Percentiles rank a stretch among this genome's conserved stretches.
phyloP scores from a whole-genome alignment of 2,888 invertebrate species.

The Hemistola chrysoprasaria region DNA sequence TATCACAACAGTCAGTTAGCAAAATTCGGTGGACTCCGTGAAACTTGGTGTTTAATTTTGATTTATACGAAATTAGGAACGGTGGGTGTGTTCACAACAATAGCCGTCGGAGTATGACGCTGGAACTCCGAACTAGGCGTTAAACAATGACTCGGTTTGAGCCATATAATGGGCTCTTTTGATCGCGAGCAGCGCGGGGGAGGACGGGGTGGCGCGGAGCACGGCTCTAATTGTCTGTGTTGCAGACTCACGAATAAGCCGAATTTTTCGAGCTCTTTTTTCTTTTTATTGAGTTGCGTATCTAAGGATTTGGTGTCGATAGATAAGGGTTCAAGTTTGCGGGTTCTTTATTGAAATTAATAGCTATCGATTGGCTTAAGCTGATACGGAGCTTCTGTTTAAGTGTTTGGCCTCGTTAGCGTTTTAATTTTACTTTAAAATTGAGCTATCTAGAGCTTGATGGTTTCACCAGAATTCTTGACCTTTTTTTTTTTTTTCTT shows the following conservation, averaged over 20 bases:
- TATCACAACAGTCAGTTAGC: conserved; percentile 25
- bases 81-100: conserved; percentile 27
- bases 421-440: too few relatives aligned
- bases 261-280: conserved; percentile 20
- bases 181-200: conserved; percentile 24
- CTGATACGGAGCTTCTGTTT: neutral
- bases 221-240: conserved; percentile 47
- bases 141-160: conserved; percentile 43
- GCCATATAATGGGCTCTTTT: conserved; percentile 44
- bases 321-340: conserved; percentile 20
- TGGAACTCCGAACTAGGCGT: conserved; percentile 33
- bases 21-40: conserved; percentile 25
- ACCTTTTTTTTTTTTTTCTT: too few relatives aligned
- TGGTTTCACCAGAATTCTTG: too few relatives aligned
- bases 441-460: too few relatives aligned
- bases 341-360: conserved; percentile 19
- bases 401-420: neutral
- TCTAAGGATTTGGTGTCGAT: conserved; percentile 16
- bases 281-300: conserved; percentile 18
- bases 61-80: conserved; percentile 35
- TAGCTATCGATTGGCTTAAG: conserved; percentile 11
- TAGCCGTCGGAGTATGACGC: conserved; percentile 25
- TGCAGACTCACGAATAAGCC: conserved; percentile 14
- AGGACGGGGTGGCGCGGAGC: conserved; percentile 8
- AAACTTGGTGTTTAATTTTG: conserved; percentile 39